Base-by-base conservation (phyloP, 2,888 invertebrate species). In the Malthinus seriepunctatus region DNA sequence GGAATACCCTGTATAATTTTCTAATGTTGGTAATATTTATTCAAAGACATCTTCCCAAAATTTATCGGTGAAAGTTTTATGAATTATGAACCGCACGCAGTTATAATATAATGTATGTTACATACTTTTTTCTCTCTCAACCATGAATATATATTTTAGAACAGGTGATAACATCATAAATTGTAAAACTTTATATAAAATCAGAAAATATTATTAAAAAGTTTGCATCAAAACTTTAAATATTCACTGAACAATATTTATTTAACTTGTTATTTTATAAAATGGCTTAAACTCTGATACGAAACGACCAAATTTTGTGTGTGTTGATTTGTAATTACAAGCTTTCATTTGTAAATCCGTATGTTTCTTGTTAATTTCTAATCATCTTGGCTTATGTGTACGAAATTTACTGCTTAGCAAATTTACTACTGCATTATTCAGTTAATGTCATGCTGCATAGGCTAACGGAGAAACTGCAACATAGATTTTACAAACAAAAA, bases 31-130 rank as follows among this genome's bases (percentile, higher is more conserved):
- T 46, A 33, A 54, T 47, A 54, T 54, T 54, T 54, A 54, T 54
- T 46, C 47, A 47, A 47, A 54, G 38, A 39, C 53, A 54, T 46
- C 38, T 47, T 7, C 33, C 32, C 31, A 14, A 54, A 54, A 54
- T 54, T 54, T 54, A 54, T 54, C 38, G 53, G 51, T 47, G 45
- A 54, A 47, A 54, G 38, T 54, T 54, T 54, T 54, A 54, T 54
- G 46, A 47, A 46, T 47, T 51, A 51, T 51, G 51, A 51, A 51
- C 51, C 42, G 42, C 51, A 51, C 11, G 39, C 33, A 39, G 8
- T 42, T 44, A 44, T 44, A 32, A 39, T 44, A 44, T 44, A 47
- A 47, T 47, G 35, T 47, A 51, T 51, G 51, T 51, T 51, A 32
- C 42, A 42, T 44, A 42, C 39, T 42, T 42, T 42, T 42, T 51